Conservation (phyloP, 2,113 vertebrate species). For the Dipodomys spectabilis region DNA sequence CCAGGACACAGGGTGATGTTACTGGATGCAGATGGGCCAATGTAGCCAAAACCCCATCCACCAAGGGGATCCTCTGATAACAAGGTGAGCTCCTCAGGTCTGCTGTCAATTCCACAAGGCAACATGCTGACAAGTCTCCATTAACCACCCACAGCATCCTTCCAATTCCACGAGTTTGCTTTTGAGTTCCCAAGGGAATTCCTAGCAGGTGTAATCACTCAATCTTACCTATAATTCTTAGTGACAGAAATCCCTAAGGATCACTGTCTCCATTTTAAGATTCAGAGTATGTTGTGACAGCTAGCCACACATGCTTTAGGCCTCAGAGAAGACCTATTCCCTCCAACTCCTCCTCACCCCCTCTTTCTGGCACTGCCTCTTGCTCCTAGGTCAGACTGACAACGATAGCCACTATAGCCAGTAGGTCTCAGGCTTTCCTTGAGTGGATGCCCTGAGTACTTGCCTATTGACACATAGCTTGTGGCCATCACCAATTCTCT, state of each 20-base stretch:
- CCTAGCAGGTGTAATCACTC: neutral
- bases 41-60: neutral
- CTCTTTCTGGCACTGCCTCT: neutral
- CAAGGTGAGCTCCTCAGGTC: neutral
- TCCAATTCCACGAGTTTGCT: neutral
- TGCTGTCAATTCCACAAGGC: neutral
- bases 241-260: constrained; percentile 22
- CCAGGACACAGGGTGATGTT: neutral
- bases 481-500: neutral
- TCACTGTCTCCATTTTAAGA: neutral
- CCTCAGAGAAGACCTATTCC: neutral
- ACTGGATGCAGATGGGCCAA: neutral
- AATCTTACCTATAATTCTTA: neutral
- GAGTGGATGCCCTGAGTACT: neutral
- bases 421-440: neutral
- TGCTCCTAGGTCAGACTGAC: neutral
- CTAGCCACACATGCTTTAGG: neutral
- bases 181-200: neutral
- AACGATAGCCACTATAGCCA: neutral
- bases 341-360: neutral
- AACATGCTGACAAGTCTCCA: neutral
- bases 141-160: neutral
- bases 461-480: neutral
- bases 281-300: neutral
- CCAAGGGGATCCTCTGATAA: neutral